Evolutionary conservation across 2,888 invertebrate species (phyloP), one percentile per base, ranked within the genome.

Genomic region (Harpalus rubripes): DNA sequence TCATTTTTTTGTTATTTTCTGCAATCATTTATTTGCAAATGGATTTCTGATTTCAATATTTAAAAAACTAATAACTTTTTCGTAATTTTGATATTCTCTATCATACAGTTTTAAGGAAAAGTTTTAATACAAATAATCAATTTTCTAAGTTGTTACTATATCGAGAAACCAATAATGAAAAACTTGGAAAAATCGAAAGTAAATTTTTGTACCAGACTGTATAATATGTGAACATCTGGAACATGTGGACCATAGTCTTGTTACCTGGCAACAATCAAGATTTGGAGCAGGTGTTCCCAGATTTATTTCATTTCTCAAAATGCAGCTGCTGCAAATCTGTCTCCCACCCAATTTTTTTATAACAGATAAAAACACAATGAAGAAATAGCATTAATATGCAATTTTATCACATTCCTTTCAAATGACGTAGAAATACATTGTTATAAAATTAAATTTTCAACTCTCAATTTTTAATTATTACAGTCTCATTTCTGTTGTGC

Each of bases 261-360:
- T 44, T 74, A 74, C 72, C 72, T 74, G 72, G n/a, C 39, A n/a
- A 59, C n/a, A 68, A 74, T 41, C 72, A 41, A 12, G 72, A 74
- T 74, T 41, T 72, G 8, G 72, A 74, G 72, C 72, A 74, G 72
- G 72, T 74, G 72, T 44, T 74, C 22, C 5, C 7, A 74, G 18
- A 52, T 52, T 52, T 52, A 52, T 52, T 44, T 44, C 6, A 44
- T 44, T 52, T 52, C 44, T 52, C 12, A 52, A 52, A 74, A 41
- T 22, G 72, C 72, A 74, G 72, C 10, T 8, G 4, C 8, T 74
- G 72, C 72, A 41, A 7, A 59, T 16, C 59, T 59, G 15, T 15
- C 22, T 63, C 22, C 12, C 26, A 12, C 22, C n/a, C 15, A 59
- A 59, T 16, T 1, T n/a, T 59, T 59, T 12, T 59, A 59, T 16